Percentiles rank a stretch among this genome's conserved stretches.
Evolutionary conservation across 1,140 invertebrate species (phyloP).

Genomic region (Brachionus rubens): DNA sequence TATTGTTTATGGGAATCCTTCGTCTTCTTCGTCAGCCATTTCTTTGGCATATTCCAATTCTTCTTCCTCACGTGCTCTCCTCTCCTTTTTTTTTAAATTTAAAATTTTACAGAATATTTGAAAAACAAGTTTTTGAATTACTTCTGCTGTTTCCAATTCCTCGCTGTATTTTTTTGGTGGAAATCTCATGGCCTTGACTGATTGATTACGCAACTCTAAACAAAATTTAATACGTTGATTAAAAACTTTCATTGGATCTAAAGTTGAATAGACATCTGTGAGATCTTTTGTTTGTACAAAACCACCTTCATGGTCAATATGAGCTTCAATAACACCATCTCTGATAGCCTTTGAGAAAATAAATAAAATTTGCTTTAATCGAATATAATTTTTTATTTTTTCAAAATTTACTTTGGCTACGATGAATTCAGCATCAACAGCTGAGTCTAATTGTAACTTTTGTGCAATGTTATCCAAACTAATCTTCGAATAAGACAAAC

Average conservation of each 20-base stretch:
- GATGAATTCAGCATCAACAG: slow-evolving; percentile 97
- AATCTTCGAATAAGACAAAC: slow-evolving; percentile 91
- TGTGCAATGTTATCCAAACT: slow-evolving; percentile 87
- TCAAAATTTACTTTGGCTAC: slow-evolving; percentile 75
- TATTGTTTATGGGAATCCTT: slow-evolving; percentile 58
- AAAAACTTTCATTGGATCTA: slow-evolving; percentile 91
- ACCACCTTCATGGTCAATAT: slow-evolving; percentile 86
- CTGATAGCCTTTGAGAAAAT: no score
- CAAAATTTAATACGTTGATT: slow-evolving; percentile 97
- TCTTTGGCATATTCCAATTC: slow-evolving; percentile 95
- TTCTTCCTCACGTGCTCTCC: slow-evolving; percentile 90
- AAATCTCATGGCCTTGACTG: slow-evolving; percentile 89
- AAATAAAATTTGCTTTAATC: no score
- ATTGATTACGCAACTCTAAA: slow-evolving; percentile 94
- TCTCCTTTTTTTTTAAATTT: slow-evolving; percentile 64
- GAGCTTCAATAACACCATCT: slow-evolving; percentile 97
- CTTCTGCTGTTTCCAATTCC: slow-evolving; percentile 91
- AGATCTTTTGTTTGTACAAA: slow-evolving; percentile 96
- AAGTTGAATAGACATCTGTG: slow-evolving; percentile 91
- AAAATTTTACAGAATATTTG: background rate
- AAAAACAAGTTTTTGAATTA: slow-evolving; percentile 48
- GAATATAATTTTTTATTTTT: slow-evolving; percentile 2
- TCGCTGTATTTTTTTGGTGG: slow-evolving; percentile 98
- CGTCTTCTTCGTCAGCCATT: slow-evolving; percentile 93
- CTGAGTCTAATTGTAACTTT: slow-evolving; percentile 86